Conservation (phyloP, 2,113 vertebrate species). For the Festucalex cinctus region DNA sequence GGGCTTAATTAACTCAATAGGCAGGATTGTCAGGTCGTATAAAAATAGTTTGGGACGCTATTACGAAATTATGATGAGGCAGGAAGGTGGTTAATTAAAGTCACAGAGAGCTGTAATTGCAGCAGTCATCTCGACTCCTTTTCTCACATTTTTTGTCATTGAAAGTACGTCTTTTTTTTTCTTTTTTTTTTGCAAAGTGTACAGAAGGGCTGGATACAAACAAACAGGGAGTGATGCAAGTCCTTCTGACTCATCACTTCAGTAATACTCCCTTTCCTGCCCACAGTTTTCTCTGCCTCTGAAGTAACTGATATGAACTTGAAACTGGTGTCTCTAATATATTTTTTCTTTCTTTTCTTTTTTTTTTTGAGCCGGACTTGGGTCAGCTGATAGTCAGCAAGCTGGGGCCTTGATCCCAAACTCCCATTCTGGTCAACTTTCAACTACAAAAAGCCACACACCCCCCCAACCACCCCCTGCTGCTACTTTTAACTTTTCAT, state of each 20-base stretch:
- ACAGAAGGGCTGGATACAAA: not conserved
- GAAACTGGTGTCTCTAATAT: slow-evolving; percentile 20
- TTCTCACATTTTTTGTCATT: slow-evolving; percentile 8
- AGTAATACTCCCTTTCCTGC: not conserved
- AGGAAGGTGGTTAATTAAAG: slow-evolving; percentile 49
- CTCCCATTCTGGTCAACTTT: slow-evolving; percentile 48
- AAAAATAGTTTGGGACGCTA: slow-evolving; percentile 40
- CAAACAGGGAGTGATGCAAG: slow-evolving; percentile 13
- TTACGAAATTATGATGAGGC: slow-evolving; percentile 33
- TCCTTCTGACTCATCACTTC: slow-evolving; percentile 17
- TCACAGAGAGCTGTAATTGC: slow-evolving; percentile 14
- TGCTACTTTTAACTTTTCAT: slow-evolving; percentile 52
- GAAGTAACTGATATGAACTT: slow-evolving; percentile 21
- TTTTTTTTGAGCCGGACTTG: not conserved
- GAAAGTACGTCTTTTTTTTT: not conserved
- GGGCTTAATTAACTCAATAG: slow-evolving; percentile 52
- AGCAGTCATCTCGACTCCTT: not conserved
- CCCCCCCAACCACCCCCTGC: no score
- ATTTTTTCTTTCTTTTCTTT: slow-evolving; percentile 4
- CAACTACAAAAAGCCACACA: slow-evolving; percentile 51
- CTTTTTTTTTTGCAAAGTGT: not conserved
- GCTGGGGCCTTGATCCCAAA: slow-evolving; percentile 40
- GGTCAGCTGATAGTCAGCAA: slow-evolving; percentile 31
- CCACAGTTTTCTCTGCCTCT: not conserved
- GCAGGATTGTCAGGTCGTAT: slow-evolving; percentile 40